Conservation (phyloP, 2,113 vertebrate genomes). For the Apistogramma diplotaenia region DNA sequence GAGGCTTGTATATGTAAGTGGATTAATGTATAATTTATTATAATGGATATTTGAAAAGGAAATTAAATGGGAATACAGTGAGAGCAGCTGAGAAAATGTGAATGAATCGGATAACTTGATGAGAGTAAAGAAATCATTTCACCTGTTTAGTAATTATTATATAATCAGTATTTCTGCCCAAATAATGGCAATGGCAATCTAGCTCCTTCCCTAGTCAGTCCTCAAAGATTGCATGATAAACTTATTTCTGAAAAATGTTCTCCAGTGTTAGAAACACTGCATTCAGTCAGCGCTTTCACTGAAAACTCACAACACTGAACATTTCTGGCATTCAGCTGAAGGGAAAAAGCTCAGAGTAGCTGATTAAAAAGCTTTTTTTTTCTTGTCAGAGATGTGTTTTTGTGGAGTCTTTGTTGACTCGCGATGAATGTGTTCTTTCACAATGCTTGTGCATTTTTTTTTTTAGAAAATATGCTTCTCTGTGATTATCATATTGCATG, state of each 20-base stretch:
- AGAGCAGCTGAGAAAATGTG: background rate
- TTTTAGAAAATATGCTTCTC: background rate
- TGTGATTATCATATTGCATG: background rate
- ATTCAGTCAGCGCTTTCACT: background rate
- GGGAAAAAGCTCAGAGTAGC: background rate
- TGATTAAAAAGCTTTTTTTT: background rate
- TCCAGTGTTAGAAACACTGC: background rate
- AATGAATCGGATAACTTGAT: slow-evolving; percentile 2
- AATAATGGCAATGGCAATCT: background rate
- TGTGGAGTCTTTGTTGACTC: background rate
- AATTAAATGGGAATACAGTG: background rate
- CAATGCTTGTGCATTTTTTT: background rate
- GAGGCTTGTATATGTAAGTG: background rate
- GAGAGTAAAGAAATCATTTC: background rate
- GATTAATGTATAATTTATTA: background rate
- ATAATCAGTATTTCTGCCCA: background rate
- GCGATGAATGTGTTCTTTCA: background rate
- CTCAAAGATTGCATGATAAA: background rate
- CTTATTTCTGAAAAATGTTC: background rate
- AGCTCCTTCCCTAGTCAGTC: background rate
- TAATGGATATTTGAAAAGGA: background rate
- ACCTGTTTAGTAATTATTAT: background rate
- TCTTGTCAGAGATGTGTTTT: background rate
- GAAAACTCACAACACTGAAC: background rate
- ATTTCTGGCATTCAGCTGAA: background rate